A percentile compares a stretch with the other conserved stretches of the same genome.
Evolutionary conservation across 92 coral and sea anemone genomes (phyloP).

Genomic region (Parazoanthus swiftii): DNA sequence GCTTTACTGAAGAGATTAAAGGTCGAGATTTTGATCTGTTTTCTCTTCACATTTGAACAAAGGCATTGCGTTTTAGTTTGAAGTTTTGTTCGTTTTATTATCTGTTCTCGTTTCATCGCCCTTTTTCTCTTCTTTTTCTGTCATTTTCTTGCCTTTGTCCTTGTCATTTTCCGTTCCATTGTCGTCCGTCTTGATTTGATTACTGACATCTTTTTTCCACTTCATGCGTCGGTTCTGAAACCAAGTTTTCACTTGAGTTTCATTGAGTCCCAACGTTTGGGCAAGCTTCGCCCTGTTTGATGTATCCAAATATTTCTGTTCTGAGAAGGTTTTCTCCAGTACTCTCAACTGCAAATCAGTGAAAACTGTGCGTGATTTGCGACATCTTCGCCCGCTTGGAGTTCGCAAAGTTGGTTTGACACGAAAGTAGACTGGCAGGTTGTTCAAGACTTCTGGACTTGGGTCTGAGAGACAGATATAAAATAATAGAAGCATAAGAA

Average conservation of each 20-base stretch:
- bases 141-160: constrained; percentile 6
- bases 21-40: neutral
- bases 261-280: constrained; percentile 90
- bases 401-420: constrained; percentile 94
- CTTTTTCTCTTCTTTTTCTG: constrained; percentile 22
- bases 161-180: constrained; percentile 19
- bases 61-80: neutral
- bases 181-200: constrained; percentile 18
- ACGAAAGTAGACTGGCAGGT: constrained; percentile 94
- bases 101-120: constrained; percentile 24
- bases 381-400: constrained; percentile 93
- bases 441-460: constrained; percentile 84
- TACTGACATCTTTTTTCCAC: constrained; percentile 83
- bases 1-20: constrained; percentile 1
- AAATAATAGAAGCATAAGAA: neutral
- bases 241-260: constrained; percentile 99
- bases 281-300: constrained; percentile 92
- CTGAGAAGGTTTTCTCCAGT: constrained; percentile 93
- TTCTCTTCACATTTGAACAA: constrained; percentile 4
- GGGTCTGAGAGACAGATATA: constrained; percentile 53
- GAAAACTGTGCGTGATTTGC: constrained; percentile 97
- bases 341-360: constrained; percentile 94
- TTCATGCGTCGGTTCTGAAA: constrained; percentile 98
- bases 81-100: neutral
- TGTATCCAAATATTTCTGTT: constrained; percentile 96